Evolutionary conservation across 2,797 vertebrate genomes (phyloP).

Genomic region (Columba guinea): DNA sequence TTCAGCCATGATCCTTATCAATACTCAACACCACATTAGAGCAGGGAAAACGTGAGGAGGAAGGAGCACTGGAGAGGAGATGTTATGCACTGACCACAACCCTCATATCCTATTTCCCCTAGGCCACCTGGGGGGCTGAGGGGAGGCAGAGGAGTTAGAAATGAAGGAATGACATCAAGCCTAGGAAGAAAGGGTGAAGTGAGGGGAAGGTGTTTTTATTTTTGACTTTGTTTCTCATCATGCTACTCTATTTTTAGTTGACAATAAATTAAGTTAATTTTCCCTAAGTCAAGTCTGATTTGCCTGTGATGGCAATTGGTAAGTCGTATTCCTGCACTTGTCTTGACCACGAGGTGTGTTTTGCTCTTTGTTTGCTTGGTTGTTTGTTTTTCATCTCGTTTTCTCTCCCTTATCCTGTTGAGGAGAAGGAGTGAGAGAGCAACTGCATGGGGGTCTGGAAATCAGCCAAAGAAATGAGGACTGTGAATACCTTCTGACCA

Average conservation of each 20-base stretch:
- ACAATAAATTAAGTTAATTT: neutral
- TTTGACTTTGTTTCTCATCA: neutral
- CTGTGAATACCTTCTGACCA: neutral
- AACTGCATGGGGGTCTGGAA: neutral
- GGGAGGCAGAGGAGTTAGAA: neutral
- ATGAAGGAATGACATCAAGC: neutral
- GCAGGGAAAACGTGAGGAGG: neutral
- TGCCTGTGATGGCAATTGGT: neutral
- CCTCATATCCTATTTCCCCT: neutral
- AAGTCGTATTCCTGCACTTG: neutral
- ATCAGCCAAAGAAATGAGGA: neutral
- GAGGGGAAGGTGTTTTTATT: neutral
- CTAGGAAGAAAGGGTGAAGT: neutral
- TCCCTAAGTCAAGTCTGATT: neutral
- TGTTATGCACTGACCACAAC: neutral
- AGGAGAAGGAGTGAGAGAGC: neutral
- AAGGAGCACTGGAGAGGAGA: neutral
- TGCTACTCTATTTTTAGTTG: neutral
- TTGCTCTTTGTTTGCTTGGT: no score
- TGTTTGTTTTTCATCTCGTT: neutral
- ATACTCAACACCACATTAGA: neutral
- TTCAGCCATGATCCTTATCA: no score
- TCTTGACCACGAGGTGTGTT: neutral
- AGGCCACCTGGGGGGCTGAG: accelerated
- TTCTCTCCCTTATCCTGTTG: neutral